Evolutionary conservation across 2,113 vertebrate genomes (phyloP).

Genomic region (Chunga burmeisteri): DNA sequence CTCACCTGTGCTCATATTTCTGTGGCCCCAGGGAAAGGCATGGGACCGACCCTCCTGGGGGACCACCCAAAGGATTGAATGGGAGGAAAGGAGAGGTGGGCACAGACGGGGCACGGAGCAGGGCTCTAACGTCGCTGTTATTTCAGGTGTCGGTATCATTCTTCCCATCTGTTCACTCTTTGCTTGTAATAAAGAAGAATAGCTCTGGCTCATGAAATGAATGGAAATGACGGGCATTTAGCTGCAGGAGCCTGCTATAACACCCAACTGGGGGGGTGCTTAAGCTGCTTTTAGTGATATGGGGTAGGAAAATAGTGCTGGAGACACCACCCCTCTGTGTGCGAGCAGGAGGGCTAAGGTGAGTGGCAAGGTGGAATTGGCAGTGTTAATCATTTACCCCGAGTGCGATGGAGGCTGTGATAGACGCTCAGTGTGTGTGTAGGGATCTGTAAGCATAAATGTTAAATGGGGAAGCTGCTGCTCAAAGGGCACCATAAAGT

Average conservation of each 20-base stretch:
- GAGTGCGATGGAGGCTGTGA: neutral
- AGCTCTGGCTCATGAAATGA: neutral
- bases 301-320: neutral
- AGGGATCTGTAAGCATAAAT: neutral
- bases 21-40: neutral
- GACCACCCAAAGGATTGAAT: neutral
- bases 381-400: constrained; percentile 21
- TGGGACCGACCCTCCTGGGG: neutral
- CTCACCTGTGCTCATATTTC: neutral
- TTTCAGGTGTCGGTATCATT: constrained; percentile 2
- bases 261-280: neutral
- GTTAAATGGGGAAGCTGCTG: neutral
- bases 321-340: neutral
- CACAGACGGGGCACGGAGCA: accelerated
- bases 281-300: neutral
- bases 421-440: neutral
- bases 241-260: neutral
- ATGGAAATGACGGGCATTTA: neutral
- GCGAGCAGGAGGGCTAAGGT: neutral
- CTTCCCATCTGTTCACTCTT: neutral
- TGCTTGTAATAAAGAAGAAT: neutral
- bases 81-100: neutral
- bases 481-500: constrained; percentile 8
- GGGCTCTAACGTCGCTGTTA: neutral
- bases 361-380: neutral